Percentiles rank a stretch among this genome's conserved stretches.
phyloP scores from a whole-genome alignment of 1,140 invertebrate species.

The Cyrtorhinus lividipennis region DNA sequence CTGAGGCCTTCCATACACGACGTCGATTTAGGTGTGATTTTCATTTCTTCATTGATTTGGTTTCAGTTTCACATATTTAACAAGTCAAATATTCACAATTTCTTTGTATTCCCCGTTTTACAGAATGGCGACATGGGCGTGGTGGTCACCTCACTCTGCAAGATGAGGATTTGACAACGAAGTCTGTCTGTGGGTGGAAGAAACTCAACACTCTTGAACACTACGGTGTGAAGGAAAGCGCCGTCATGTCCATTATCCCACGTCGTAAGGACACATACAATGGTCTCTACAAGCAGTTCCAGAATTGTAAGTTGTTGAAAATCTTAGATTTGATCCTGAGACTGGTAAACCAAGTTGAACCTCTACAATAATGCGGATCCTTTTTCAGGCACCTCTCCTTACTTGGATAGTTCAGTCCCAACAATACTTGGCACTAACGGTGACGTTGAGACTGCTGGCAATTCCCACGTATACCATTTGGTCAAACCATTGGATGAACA shows the following conservation, averaged over 20 bases:
- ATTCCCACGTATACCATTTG: conserved; percentile 63
- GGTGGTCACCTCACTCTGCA: conserved; percentile 80
- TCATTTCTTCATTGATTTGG: too few species aligned
- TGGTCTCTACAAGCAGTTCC: conserved; percentile 62
- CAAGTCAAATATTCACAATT: neutral
- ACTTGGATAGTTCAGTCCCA: conserved; percentile 57
- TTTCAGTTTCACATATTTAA: neutral
- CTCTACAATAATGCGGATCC: too few species aligned
- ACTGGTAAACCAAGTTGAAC: neutral
- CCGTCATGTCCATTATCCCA: conserved; percentile 81
- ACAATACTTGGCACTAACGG: conserved; percentile 60
- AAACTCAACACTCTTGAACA: conserved; percentile 83
- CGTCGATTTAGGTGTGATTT: conserved; percentile 62
- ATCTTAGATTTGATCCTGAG: neutral
- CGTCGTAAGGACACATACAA: conserved; percentile 71
- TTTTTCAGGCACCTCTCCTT: conserved; percentile 40
- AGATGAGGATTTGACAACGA: conserved; percentile 86
- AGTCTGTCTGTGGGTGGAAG: conserved; percentile 75
- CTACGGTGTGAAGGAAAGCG: conserved; percentile 88
- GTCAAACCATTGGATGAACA: conserved; percentile 66
- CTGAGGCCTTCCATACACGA: conserved; percentile 80
- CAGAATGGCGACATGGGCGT: conserved; percentile 81
- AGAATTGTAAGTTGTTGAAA: conserved; percentile 43
- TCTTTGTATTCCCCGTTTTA: conserved; percentile 25
- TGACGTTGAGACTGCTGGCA: conserved; percentile 53